Percentiles rank a stretch among this genome's conserved stretches.
These are phyloP conservation scores for Mimumesa dahlbomi DNA, from an alignment of 2,888 invertebrate species.

Conservation along the genomic window DNA sequence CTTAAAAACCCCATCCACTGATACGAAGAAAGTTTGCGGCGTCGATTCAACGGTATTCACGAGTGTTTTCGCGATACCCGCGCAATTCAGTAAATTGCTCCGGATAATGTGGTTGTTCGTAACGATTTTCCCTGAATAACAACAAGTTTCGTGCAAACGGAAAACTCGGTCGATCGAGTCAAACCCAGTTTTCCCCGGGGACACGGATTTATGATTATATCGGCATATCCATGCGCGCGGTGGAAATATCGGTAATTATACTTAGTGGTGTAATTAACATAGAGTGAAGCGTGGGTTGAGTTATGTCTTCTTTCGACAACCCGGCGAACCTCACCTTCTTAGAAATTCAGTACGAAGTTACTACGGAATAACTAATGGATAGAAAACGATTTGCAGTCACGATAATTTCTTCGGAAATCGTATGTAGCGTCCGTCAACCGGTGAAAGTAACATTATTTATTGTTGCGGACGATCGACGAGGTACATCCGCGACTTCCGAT, in stretches of 20 bases:
- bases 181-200: background rate
- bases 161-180: constrained; percentile 23
- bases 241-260: constrained; percentile 39
- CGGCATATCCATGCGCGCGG: constrained; percentile 13
- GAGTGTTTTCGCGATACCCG: background rate
- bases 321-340: constrained; percentile 11
- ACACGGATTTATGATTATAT: constrained; percentile 6
- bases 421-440: constrained; percentile 29
- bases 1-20: no score
- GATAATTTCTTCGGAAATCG: constrained; percentile 38
- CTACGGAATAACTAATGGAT: constrained; percentile 33
- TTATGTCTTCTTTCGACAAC: constrained; percentile 19
- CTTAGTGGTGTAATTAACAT: constrained; percentile 33
- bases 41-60: no score
- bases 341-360: constrained; percentile 36
- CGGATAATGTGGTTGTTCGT: constrained; percentile 9
- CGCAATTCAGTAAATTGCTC: background rate
- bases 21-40: no score
- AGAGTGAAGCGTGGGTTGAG: constrained; percentile 15
- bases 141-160: background rate
- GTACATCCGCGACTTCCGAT: constrained; percentile 65
- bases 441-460: constrained; percentile 60
- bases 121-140: background rate
- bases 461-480: constrained; percentile 31
- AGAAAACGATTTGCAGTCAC: constrained; percentile 39